Evolutionary conservation across 2,888 invertebrate genomes (phyloP), one percentile per base, ranked within the genome.

Genomic region (Cremastinae sp.): DNA sequence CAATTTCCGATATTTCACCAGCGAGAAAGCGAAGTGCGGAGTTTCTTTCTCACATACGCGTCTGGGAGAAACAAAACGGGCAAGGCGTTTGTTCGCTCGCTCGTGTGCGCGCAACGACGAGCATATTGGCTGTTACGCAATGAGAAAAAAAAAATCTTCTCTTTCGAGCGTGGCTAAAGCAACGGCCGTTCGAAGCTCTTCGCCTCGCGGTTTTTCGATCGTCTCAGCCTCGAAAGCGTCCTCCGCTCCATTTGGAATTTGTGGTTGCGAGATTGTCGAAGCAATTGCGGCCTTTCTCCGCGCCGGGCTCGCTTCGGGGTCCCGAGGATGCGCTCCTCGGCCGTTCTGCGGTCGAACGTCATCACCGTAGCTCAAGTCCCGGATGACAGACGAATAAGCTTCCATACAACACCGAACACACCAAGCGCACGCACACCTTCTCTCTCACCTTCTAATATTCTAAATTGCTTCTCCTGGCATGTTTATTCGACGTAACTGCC

Each of bases 281-380:
- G 62, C 75, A 75, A 72, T 68, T 71, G 61, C 71, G 43, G 38
- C 65, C 41, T 59, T 53, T 53, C 36, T 43, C 58, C 38, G 36
- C 61, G 59, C 47, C n/a, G 53, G 47, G 45, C 34, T 53, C 45
- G 14, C 54, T 41, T 20, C 10, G 22, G 14, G 38, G 58, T 43
- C 45, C 72, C 34, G 28, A 49, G 2, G 53, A 59, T 14, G 47
- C 49, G 72, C 38, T 65, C 12, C 58, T 56, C 34, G 41, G 72
- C 64, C 45, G 53, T 85, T 83, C 85, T 89, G 89, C 85, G 89
- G 89, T 89, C 83, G 83, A 82, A 84, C 87, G 85, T 88, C 89
- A 89, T 89, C 88, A 89, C 83, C 89, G 89, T 89, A 89, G 86
- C 87, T 89, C 89, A n/a, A 89, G 81, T 80, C 82, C 80, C 22